These are phyloP conservation scores for Riparia riparia DNA, from an alignment of 2,113 vertebrate genomes.

Conservation along the genomic window DNA sequence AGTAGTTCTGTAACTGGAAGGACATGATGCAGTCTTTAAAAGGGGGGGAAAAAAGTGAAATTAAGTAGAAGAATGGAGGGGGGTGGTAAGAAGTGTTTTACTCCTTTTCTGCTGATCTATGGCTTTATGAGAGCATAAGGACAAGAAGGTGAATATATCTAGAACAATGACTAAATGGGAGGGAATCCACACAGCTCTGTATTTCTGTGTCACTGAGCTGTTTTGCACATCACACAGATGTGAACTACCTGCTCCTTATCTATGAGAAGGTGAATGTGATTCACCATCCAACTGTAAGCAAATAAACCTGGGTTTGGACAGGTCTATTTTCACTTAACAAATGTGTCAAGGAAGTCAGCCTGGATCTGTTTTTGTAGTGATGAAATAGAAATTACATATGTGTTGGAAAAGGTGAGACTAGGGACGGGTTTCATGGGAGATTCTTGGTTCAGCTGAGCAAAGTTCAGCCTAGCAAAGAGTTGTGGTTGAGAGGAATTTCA, in stretches of 20 bases:
- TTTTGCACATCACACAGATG: neutral
- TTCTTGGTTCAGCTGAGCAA: neutral
- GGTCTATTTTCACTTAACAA: neutral
- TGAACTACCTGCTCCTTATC: neutral
- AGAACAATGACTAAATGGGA: neutral
- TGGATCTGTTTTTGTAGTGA: neutral
- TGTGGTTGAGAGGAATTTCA: neutral
- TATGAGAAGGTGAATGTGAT: neutral
- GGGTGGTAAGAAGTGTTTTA: neutral
- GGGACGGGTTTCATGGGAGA: neutral
- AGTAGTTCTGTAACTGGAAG: neutral
- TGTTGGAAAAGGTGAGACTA: neutral
- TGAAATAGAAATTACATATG: neutral
- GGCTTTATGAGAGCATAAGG: neutral
- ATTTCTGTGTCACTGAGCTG: neutral
- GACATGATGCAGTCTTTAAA: neutral
- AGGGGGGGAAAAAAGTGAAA: neutral
- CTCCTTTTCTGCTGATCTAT: neutral
- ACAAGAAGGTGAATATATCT: neutral
- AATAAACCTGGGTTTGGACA: neutral
- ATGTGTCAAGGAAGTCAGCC: neutral
- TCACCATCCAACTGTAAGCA: neutral
- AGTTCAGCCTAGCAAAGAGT: neutral
- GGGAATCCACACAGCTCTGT: neutral
- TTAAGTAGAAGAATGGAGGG: neutral